A percentile compares a stretch with the other conserved stretches of the same genome.
phyloP scores from a whole-genome alignment of 2,113 vertebrate species.

The Tylochromis polylepis region DNA sequence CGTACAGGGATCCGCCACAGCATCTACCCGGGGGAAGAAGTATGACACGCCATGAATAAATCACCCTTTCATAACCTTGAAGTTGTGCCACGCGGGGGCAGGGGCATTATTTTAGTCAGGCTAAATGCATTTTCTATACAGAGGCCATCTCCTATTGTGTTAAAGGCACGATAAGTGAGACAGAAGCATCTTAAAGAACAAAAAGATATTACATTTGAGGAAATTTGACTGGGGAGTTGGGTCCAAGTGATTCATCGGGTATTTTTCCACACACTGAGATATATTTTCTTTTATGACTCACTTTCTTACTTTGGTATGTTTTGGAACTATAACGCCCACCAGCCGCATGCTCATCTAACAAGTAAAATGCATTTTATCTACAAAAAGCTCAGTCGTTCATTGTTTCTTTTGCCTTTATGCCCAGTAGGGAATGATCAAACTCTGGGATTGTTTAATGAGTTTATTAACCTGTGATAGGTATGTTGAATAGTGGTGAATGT shows the following conservation, averaged over 20 bases:
- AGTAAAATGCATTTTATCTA: accelerated
- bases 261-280: background rate
- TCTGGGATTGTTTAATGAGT: background rate
- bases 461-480: background rate
- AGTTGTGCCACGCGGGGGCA: constrained; percentile 15
- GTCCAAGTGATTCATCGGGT: background rate
- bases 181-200: background rate
- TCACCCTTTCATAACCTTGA: constrained; percentile 58
- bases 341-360: background rate
- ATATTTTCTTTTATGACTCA: background rate
- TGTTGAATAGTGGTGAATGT: background rate
- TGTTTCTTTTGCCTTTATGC: background rate
- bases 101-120: constrained; percentile 12
- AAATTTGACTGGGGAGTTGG: background rate
- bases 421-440: background rate
- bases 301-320: background rate
- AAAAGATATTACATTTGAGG: background rate
- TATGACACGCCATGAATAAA: constrained; percentile 63
- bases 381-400: background rate
- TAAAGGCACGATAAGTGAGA: background rate
- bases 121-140: background rate
- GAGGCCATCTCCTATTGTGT: background rate
- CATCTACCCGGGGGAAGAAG: constrained; percentile 98
- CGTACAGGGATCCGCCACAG: constrained; percentile 96
- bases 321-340: background rate